phyloP scores from a whole-genome alignment of 2,888 invertebrate genomes.

The Cantharis rufa region DNA sequence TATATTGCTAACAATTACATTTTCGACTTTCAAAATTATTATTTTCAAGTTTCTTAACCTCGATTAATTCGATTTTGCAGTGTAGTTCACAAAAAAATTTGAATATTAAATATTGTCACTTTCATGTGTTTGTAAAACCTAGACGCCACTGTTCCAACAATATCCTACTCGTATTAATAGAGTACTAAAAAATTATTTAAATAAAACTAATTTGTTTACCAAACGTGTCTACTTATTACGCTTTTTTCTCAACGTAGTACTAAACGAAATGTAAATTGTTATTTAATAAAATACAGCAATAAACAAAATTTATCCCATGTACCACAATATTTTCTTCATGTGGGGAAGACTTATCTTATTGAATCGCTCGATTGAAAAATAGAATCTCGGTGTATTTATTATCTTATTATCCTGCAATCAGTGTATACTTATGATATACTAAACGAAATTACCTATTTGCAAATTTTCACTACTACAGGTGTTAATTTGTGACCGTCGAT shows the following conservation, averaged over 20 bases:
- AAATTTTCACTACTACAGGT: not conserved
- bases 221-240: slow-evolving; percentile 29
- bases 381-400: no score
- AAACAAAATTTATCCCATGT: not conserved
- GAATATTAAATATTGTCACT: not conserved
- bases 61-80: not conserved
- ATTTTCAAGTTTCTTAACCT: not conserved
- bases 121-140: not conserved
- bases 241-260: slow-evolving; percentile 34
- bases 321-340: no score
- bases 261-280: slow-evolving; percentile 35
- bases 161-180: not conserved
- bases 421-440: no score
- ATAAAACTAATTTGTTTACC: slow-evolving; percentile 27
- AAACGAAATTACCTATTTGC: not conserved
- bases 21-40: not conserved
- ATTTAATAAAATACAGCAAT: not conserved
- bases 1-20: not conserved
- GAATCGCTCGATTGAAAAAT: no score
- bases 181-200: not conserved
- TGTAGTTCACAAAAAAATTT: not conserved
- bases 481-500: not conserved
- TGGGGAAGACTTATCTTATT: no score
- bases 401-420: no score
- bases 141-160: not conserved